Evolutionary conservation across 2,113 vertebrate genomes (phyloP), one percentile per base, ranked within the genome.

Genomic region (Butorides virescens): DNA sequence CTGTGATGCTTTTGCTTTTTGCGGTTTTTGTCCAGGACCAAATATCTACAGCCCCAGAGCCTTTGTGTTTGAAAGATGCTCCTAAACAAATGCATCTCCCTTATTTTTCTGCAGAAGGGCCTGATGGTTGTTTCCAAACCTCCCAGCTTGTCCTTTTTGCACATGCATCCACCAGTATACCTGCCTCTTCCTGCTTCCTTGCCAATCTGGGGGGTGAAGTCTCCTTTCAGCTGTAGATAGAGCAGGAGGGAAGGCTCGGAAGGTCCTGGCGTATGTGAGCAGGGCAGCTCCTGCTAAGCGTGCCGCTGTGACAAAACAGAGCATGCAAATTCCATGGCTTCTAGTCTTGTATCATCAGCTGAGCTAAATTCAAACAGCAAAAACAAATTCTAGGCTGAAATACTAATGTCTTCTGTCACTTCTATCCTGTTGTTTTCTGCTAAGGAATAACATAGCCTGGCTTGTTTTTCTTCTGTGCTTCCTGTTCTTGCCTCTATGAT

Each of bases 321-420:
- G 37, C 15, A 7, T 77, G 47, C 42, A 90, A 71, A 71, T 92
- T 84, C 80, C 27, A 5, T 39, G 88, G 61, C 76, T 95, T 93
- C 61, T 74, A 81, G 65, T 78, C 86, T 86, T 68, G 29, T 86
- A 2, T 88, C 61, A 53, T 94, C 72, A 84, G 86, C 83, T 92
- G 76, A 88, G 56, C 76, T 91, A 82, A 87, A 91, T 87, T 89
- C 79, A 78, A 92, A 85, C 63, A 65, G 44, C 76, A 91, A 91
- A 91, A 95, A 11, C 56, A 95, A 93, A 94, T 92, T 94, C 56
- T 63, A 34, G 61, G 34, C 61, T 87, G 80, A 96, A 94, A 94
- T 96, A 94, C 92, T 92, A 93, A 96, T 93, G 92, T 72, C n/a
- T 96, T 93, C 86, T 94, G 39, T 96, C 83, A 89, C 65, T 94